Evolutionary conservation across 2,888 invertebrate genomes (phyloP).

Genomic region (Noctua fimbriata): DNA sequence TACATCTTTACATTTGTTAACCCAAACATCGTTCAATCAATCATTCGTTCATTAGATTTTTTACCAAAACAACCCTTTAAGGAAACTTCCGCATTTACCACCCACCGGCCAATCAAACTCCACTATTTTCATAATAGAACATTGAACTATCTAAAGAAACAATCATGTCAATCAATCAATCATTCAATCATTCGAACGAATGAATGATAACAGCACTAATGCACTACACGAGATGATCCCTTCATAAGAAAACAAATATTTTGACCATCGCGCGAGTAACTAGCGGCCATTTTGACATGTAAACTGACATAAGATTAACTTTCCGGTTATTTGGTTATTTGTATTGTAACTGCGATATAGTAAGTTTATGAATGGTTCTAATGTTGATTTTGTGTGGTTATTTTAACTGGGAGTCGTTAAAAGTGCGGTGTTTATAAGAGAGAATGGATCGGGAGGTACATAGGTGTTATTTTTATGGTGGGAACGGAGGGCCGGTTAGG

Average conservation of each 20-base stretch:
- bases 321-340: constrained; percentile 57
- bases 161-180: constrained; percentile 72
- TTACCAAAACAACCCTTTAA: constrained; percentile 33
- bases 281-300: constrained; percentile 60
- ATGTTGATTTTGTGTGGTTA: constrained; percentile 59
- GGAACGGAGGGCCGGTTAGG: background rate
- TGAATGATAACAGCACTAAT: constrained; percentile 68
- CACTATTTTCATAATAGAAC: constrained; percentile 65
- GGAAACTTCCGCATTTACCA: constrained; percentile 48
- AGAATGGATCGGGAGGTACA: constrained; percentile 21
- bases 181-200: constrained; percentile 65
- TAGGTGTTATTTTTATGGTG: constrained; percentile 37
- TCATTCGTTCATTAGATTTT: constrained; percentile 28
- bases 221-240: constrained; percentile 73
- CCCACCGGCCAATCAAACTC: constrained; percentile 42
- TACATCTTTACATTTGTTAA: constrained; percentile 25
- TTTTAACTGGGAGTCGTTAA: constrained; percentile 53
- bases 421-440: constrained; percentile 49
- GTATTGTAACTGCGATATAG: constrained; percentile 54
- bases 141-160: constrained; percentile 66
- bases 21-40: constrained; percentile 47
- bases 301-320: constrained; percentile 62
- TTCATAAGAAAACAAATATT: constrained; percentile 73
- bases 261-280: constrained; percentile 71
- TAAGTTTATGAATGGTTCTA: constrained; percentile 61